Percentiles rank a stretch among this genome's conserved stretches.
phyloP scores from a whole-genome alignment of 2,888 invertebrate species.

The Cremastinae sp. region DNA sequence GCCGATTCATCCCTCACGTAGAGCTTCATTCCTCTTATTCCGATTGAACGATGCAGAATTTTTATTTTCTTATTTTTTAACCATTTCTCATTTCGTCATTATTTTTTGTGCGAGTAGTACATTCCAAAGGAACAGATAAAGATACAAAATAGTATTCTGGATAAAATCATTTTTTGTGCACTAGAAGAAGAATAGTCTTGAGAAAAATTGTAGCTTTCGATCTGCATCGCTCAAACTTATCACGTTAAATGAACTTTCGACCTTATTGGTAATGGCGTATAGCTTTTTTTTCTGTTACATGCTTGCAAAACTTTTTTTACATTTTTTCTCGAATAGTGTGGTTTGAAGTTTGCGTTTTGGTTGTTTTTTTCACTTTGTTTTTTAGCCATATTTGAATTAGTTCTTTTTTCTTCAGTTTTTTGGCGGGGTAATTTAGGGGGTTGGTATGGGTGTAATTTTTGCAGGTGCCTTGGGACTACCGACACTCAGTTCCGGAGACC shows the following conservation, averaged over 20 bases:
- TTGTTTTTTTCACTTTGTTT: constrained; percentile 2
- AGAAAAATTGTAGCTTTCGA: constrained; percentile 4
- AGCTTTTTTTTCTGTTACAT: constrained; percentile 11
- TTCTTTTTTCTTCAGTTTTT: constrained; percentile 46
- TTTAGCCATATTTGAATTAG: constrained; percentile 14
- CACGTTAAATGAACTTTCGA: not conserved
- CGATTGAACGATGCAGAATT: constrained; percentile 20
- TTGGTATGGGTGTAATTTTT: constrained; percentile 73
- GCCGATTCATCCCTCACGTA: constrained; percentile 56
- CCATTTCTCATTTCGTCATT: not conserved
- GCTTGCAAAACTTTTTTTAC: constrained; percentile 22
- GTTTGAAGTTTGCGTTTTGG: constrained; percentile 10
- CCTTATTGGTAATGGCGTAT: not conserved
- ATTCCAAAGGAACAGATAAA: not conserved
- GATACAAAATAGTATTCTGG: too few relatives aligned
- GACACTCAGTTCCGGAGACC: constrained; percentile 74
- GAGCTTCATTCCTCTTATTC: constrained; percentile 57
- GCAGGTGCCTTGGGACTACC: constrained; percentile 77
- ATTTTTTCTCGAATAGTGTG: constrained; percentile 30
- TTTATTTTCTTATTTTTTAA: constrained; percentile 1
- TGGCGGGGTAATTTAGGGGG: constrained; percentile 72
- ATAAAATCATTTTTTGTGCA: not conserved
- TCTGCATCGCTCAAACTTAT: constrained; percentile 17
- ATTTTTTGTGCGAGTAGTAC: not conserved
- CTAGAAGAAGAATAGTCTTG: not conserved